Evolutionary conservation across 2,797 vertebrate species (phyloP).

Genomic region (Lepidocolaptes lacrymiger): DNA sequence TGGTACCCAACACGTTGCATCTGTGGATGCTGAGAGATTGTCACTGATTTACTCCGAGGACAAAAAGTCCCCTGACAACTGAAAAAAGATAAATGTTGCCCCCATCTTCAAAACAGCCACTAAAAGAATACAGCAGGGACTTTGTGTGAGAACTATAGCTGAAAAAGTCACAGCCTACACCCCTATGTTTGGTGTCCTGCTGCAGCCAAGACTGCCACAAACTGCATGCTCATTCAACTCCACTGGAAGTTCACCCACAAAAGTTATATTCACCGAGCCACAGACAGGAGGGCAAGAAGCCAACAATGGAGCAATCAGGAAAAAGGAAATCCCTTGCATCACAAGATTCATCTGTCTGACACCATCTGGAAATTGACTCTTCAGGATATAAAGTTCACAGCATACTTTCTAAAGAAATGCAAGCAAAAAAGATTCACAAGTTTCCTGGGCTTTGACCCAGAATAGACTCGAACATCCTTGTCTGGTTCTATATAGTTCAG

Average conservation of each 20-base stretch:
- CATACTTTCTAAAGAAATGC: slow-evolving; percentile 51
- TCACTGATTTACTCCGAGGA: background rate
- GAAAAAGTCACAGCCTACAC: background rate
- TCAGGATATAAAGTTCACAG: slow-evolving; percentile 73
- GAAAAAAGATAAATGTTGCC: background rate
- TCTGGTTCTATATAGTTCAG: background rate
- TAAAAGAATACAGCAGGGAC: background rate
- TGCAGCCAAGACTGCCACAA: background rate
- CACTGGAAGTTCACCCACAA: slow-evolving; percentile 7
- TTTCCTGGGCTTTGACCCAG: slow-evolving; percentile 66
- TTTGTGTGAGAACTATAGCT: background rate
- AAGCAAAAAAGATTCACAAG: slow-evolving; percentile 47
- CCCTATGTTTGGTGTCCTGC: background rate
- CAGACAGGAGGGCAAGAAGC: slow-evolving; percentile 57
- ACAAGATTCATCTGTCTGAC: slow-evolving; percentile 65
- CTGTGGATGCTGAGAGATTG: background rate
- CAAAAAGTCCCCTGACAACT: background rate
- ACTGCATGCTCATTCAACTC: background rate
- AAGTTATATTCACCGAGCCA: slow-evolving; percentile 8
- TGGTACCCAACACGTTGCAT: fast-evolving
- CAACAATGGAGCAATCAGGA: slow-evolving; percentile 59
- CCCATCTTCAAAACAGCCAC: background rate
- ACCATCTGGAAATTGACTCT: slow-evolving; percentile 68
- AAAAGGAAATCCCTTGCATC: slow-evolving; percentile 76
- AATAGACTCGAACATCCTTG: slow-evolving; percentile 33